phyloP scores from a whole-genome alignment of 2,888 invertebrate genomes.

The Netelia melanura region DNA sequence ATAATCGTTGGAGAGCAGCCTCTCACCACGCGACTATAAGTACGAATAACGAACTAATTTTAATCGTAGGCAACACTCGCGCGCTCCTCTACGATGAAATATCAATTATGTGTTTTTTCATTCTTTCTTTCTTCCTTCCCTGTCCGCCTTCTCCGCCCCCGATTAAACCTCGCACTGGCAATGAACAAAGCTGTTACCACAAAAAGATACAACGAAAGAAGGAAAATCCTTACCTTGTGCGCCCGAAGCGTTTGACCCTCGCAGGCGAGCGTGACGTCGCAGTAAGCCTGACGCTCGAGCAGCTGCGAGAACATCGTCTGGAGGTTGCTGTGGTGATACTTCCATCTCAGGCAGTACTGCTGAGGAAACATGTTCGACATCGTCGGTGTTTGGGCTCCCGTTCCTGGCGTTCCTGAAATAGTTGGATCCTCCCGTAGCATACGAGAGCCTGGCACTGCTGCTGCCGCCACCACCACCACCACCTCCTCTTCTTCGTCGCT shows the following conservation, averaged over 20 bases:
- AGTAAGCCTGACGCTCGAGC: conserved; percentile 94
- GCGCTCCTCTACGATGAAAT: too few species aligned
- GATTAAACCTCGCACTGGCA: too few species aligned
- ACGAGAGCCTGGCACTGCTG: conserved; percentile 71
- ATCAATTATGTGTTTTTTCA: not conserved
- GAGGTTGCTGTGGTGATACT: conserved; percentile 96
- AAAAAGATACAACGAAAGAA: not conserved
- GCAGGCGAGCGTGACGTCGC: conserved; percentile 95
- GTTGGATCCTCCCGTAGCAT: conserved; percentile 82
- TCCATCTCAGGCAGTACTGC: conserved; percentile 97
- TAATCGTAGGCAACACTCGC: not conserved
- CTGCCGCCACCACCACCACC: conserved; percentile 15
- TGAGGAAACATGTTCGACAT: conserved; percentile 90
- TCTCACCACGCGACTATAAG: not conserved
- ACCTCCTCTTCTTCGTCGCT: conserved; percentile 43
- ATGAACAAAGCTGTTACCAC: not conserved
- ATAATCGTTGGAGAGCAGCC: conserved; percentile 24
- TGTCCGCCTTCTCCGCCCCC: conserved; percentile 35
- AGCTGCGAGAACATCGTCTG: conserved; percentile 96
- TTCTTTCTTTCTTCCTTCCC: conserved; percentile 43
- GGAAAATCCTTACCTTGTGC: conserved; percentile 86
- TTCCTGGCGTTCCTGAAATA: conserved; percentile 77
- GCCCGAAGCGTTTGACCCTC: conserved; percentile 92
- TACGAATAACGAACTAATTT: not conserved
- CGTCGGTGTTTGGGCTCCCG: conserved; percentile 68